These are phyloP conservation scores for Prunella himalayana DNA, from an alignment of 2,113 vertebrate genomes.

Conservation along the genomic window DNA sequence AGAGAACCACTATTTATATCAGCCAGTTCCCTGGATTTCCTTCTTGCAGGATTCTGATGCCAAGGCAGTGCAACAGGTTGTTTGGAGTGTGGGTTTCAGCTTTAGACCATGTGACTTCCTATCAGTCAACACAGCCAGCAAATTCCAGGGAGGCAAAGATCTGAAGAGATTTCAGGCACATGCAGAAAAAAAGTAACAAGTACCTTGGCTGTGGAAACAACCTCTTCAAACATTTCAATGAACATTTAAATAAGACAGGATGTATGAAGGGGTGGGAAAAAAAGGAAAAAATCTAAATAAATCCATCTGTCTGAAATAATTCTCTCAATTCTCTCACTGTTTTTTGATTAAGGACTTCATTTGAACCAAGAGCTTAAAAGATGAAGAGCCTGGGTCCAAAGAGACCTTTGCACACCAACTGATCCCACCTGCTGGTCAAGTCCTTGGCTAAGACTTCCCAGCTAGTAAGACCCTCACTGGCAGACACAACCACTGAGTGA, in stretches of 20 bases:
- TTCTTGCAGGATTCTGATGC: neutral
- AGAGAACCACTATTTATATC: neutral
- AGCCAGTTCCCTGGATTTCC: neutral
- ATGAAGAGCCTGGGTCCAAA: neutral
- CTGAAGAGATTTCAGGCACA: neutral
- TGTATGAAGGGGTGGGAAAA: rapidly evolving
- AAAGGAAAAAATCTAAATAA: rapidly evolving
- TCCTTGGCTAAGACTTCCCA: neutral
- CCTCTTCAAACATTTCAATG: neutral
- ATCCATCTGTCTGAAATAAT: neutral
- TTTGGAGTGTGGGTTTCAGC: neutral
- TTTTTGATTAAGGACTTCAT: neutral
- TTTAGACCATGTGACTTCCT: neutral
- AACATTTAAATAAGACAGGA: neutral
- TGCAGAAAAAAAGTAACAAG: neutral
- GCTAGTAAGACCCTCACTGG: neutral
- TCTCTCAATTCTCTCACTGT: rapidly evolving
- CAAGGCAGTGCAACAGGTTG: neutral
- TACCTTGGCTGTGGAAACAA: neutral
- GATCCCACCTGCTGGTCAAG: neutral
- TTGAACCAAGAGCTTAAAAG: neutral
- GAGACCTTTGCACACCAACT: neutral
- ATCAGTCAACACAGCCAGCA: neutral
- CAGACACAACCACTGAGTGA: neutral
- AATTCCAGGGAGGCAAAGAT: neutral